Conservation (phyloP, 2,888 invertebrate genomes). For the Drosophila acutilabella region DNA sequence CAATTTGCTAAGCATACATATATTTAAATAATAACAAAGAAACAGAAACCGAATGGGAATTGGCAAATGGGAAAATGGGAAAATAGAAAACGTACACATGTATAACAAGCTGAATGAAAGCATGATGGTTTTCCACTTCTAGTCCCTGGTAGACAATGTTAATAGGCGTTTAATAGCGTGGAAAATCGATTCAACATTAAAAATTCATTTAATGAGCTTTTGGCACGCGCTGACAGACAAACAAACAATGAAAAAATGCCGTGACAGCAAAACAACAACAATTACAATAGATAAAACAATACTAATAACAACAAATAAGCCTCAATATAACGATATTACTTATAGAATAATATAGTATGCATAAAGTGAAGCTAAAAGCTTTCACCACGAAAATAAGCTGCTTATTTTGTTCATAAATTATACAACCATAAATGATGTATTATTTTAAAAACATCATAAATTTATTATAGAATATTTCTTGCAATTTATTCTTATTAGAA, state of each 20-base stretch:
- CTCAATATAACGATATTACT: not conserved
- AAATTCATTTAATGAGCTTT: slow-evolving; percentile 57
- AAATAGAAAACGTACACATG: not conserved
- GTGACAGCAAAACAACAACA: slow-evolving; percentile 18
- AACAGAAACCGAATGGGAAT: not conserved
- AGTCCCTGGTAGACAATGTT: slow-evolving; percentile 39
- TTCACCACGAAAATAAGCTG: not conserved
- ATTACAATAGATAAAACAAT: slow-evolving; percentile 12
- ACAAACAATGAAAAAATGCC: slow-evolving; percentile 20
- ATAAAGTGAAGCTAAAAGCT: slow-evolving; percentile 1
- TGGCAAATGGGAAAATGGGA: too few relatives aligned
- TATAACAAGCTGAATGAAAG: slow-evolving; percentile 24
- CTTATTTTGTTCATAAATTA: not conserved
- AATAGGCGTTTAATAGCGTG: slow-evolving; percentile 54
- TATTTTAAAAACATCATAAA: too few relatives aligned
- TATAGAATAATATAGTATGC: not conserved
- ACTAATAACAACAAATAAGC: not conserved
- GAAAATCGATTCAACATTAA: slow-evolving; percentile 69
- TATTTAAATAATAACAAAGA: slow-evolving; percentile 14
- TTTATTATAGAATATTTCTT: too few relatives aligned
- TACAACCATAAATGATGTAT: not conserved
- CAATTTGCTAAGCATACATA: slow-evolving; percentile 3
- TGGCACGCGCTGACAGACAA: slow-evolving; percentile 52
- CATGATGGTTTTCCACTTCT: not conserved
- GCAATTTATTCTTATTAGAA: too few relatives aligned